Percentiles rank a stretch among this genome's conserved stretches.
phyloP scores from a whole-genome alignment of 2,113 vertebrate species.

The Circaetus cinerascens region DNA sequence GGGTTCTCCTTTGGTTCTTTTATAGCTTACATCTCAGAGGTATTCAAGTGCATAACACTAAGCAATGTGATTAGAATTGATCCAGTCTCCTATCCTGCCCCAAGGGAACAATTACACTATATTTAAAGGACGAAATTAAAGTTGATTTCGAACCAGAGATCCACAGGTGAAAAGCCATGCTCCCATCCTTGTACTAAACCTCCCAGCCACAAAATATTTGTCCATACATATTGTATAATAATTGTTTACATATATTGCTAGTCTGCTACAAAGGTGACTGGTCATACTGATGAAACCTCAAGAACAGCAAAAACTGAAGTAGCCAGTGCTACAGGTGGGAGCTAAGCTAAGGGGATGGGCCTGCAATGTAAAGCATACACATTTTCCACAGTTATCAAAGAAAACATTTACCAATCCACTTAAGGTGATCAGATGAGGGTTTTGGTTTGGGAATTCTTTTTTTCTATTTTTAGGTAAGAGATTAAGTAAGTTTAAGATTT shows the following conservation, averaged over 20 bases:
- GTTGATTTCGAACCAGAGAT: slow-evolving; percentile 4
- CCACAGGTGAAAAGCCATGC: background rate
- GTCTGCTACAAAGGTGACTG: background rate
- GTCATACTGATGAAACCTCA: slow-evolving; percentile 26
- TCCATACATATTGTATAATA: background rate
- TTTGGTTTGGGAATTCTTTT: background rate
- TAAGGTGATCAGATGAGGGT: background rate
- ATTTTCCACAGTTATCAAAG: background rate
- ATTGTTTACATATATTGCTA: background rate
- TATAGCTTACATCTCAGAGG: background rate
- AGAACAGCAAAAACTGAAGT: background rate
- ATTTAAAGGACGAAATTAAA: background rate
- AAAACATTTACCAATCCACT: background rate
- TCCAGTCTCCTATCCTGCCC: background rate
- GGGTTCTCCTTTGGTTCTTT: background rate
- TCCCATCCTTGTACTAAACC: background rate
- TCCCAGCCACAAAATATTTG: background rate
- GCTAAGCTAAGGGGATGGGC: background rate
- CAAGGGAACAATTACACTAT: background rate
- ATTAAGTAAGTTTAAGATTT: background rate
- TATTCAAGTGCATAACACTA: background rate
- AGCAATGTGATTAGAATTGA: slow-evolving; percentile 20
- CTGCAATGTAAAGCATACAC: background rate
- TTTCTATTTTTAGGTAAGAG: background rate
- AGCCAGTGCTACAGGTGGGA: background rate